Conservation (phyloP, 2,888 invertebrate species). For the Barypeithes pellucidus region DNA sequence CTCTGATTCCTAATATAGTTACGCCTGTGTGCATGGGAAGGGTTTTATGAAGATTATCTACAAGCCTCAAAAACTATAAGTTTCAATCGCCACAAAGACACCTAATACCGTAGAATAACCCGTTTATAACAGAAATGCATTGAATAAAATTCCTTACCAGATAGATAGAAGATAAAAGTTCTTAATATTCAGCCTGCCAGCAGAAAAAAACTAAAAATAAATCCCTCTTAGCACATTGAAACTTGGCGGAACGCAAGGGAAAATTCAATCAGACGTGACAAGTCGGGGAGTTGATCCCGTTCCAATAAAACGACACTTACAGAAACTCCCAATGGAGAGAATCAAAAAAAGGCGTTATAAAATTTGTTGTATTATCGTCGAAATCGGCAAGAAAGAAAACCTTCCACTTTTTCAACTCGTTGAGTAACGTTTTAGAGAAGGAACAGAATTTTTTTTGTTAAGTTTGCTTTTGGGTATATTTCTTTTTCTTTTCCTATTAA, state of each 20-base stretch:
- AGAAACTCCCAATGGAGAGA: conserved; percentile 37
- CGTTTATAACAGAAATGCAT: background rate
- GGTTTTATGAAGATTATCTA: no score
- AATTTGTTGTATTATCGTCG: conserved; percentile 48
- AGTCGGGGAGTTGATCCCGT: conserved; percentile 45
- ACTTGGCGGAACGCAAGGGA: conserved; percentile 33
- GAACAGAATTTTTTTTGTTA: background rate
- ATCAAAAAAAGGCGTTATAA: conserved; percentile 50
- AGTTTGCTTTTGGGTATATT: background rate
- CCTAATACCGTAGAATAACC: no score
- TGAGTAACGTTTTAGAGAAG: background rate
- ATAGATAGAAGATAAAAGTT: no score
- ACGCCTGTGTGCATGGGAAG: no score
- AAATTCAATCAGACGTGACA: conserved; percentile 48
- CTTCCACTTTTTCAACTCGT: conserved; percentile 22
- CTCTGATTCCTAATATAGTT: no score
- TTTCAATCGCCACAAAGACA: no score
- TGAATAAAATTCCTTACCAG: no score
- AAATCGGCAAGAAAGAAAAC: conserved; percentile 33
- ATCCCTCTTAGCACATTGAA: conserved; percentile 5
- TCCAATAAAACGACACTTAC: conserved; percentile 50
- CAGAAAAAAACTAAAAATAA: conserved; percentile 20
- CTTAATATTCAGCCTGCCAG: background rate
- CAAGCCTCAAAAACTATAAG: no score
- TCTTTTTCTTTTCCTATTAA: background rate